Conservation (phyloP, 2,888 invertebrate species). For the Strigamia maritima region DNA sequence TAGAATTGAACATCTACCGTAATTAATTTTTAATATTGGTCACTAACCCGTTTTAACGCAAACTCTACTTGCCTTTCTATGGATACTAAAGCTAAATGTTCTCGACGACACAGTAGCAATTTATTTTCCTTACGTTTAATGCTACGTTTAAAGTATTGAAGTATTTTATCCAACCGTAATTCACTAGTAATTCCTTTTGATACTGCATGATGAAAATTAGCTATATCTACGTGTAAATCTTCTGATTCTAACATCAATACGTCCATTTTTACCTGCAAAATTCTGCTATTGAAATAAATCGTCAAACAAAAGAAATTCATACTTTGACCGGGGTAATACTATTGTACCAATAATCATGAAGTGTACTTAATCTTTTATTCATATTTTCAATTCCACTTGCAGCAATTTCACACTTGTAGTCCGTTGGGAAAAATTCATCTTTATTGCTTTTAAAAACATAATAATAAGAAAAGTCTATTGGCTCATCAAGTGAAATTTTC, state of each 20-base stretch:
- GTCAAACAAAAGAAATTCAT: neutral
- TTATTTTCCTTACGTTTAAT: neutral
- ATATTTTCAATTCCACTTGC: neutral
- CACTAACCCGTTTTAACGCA: neutral
- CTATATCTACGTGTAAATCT: neutral
- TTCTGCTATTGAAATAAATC: neutral
- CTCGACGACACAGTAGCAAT: neutral
- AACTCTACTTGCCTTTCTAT: neutral
- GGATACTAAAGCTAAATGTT: neutral
- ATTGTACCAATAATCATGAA: neutral
- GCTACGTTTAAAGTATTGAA: neutral
- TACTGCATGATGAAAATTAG: neutral
- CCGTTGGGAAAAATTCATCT: neutral
- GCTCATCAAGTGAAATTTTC: too few relatives aligned
- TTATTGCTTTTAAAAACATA: too few relatives aligned
- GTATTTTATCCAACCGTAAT: neutral
- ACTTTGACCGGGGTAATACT: neutral
- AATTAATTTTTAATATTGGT: too few relatives aligned
- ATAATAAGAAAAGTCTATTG: too few relatives aligned
- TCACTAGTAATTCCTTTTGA: neutral
- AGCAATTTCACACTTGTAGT: neutral
- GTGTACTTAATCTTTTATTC: neutral
- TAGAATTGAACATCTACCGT: too few relatives aligned
- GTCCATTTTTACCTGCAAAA: conserved; percentile 4
- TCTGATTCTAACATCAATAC: neutral